These are phyloP conservation scores for Zelostemma sp. DNA, from an alignment of 1,140 invertebrate genomes.

Conservation along the genomic window DNA sequence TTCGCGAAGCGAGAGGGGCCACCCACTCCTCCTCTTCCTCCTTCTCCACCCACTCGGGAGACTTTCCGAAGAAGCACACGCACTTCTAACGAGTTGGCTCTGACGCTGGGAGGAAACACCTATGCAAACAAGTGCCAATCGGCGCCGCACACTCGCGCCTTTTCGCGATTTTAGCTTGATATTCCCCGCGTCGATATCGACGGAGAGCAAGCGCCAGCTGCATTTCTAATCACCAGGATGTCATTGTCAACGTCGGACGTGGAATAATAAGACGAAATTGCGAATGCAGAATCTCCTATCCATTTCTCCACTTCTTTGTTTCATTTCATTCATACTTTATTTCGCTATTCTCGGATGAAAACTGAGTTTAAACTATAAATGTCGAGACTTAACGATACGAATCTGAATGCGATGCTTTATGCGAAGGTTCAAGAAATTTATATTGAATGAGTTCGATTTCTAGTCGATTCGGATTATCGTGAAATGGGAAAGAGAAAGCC, in stretches of 20 bases:
- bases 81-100: slow-evolving; percentile 47
- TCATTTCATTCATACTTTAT: neutral
- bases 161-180: slow-evolving; percentile 48
- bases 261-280: slow-evolving; percentile 38
- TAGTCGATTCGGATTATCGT: slow-evolving; percentile 41
- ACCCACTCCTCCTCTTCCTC: slow-evolving; percentile 36
- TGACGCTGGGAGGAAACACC: slow-evolving; percentile 49
- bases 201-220: slow-evolving; percentile 24
- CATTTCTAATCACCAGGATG: slow-evolving; percentile 43
- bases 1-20: slow-evolving; percentile 35
- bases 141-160: slow-evolving; percentile 34
- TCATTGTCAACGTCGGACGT: slow-evolving; percentile 38
- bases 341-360: too few species aligned
- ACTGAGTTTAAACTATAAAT: neutral
- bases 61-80: slow-evolving; percentile 27
- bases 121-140: slow-evolving; percentile 42
- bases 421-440: slow-evolving; percentile 19
- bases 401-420: slow-evolving; percentile 27
- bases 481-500: slow-evolving; percentile 35
- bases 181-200: slow-evolving; percentile 38
- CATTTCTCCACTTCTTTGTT: neutral
- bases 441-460: slow-evolving; percentile 40
- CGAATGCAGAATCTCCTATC: too few species aligned
- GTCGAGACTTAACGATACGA: too few species aligned
- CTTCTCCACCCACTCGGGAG: neutral